Percentiles rank a stretch among this genome's conserved stretches.
Conservation (phyloP, 2,113 vertebrate genomes). For the Cacatua alba region DNA sequence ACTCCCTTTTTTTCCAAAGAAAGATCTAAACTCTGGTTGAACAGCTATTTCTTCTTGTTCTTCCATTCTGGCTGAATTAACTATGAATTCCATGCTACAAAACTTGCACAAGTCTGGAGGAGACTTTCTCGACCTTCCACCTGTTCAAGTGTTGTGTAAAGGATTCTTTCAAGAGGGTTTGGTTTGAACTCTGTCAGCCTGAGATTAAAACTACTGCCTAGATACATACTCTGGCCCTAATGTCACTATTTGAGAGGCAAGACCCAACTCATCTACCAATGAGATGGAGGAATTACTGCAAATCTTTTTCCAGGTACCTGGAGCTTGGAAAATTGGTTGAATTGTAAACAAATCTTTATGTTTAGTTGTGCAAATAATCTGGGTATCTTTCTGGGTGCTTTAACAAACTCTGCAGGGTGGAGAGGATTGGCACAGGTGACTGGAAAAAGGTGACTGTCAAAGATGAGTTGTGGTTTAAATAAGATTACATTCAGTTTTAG, state of each 20-base stretch:
- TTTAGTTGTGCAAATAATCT: neutral
- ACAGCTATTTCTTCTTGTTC: neutral
- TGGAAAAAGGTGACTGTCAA: neutral
- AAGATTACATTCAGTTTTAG: neutral
- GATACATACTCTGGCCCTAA: accelerated
- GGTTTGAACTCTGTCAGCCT: neutral
- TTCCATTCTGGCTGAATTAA: neutral
- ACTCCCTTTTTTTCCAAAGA: neutral
- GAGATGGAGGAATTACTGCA: neutral
- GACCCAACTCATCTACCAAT: neutral
- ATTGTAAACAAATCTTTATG: neutral
- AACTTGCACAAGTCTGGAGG: neutral
- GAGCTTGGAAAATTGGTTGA: neutral
- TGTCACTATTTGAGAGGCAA: neutral
- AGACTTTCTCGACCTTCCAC: neutral
- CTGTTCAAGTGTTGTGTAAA: neutral
- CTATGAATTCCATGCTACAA: neutral
- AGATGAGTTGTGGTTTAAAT: neutral
- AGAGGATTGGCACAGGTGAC: neutral
- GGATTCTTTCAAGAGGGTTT: neutral
- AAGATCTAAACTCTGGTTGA: neutral
- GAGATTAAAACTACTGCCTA: neutral
- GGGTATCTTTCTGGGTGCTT: neutral
- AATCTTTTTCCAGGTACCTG: neutral
- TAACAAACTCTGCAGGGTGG: neutral